phyloP scores from a whole-genome alignment of 2,888 invertebrate genomes.

The Phragmatobia fuliginosa region DNA sequence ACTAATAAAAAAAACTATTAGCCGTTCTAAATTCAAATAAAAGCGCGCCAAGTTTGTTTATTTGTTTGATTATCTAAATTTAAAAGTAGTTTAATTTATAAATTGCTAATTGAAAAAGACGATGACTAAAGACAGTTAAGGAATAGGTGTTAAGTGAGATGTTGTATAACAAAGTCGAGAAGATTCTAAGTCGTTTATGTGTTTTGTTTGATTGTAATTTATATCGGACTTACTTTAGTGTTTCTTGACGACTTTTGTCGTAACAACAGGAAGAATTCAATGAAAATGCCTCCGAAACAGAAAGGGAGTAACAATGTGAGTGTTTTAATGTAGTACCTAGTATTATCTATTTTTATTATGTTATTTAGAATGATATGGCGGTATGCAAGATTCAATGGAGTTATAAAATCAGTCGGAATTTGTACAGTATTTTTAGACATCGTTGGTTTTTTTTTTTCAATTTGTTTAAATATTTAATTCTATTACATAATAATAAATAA shows the following conservation, averaged over 20 bases:
- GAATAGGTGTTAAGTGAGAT: slow-evolving; percentile 63
- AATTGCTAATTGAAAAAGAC: slow-evolving; percentile 31
- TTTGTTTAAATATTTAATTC: neutral
- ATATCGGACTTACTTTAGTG: slow-evolving; percentile 69
- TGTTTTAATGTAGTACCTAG: slow-evolving; percentile 9
- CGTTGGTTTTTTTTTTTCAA: neutral
- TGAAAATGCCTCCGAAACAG: slow-evolving; percentile 72
- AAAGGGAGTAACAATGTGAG: slow-evolving; percentile 54
- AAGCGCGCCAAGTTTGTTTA: slow-evolving; percentile 13
- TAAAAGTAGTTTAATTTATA: neutral
- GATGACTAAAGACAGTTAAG: slow-evolving; percentile 51
- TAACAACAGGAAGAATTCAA: slow-evolving; percentile 25
- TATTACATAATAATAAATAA: neutral
- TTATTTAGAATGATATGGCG: neutral
- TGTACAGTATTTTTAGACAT: neutral
- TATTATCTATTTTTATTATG: neutral
- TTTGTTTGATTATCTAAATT: slow-evolving; percentile 17
- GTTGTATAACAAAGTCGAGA: slow-evolving; percentile 64
- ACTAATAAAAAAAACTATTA: slow-evolving; percentile 22
- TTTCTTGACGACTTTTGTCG: slow-evolving; percentile 67
- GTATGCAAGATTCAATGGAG: neutral
- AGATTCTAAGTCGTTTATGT: slow-evolving; percentile 61
- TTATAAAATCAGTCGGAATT: neutral
- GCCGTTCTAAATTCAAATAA: slow-evolving; percentile 39
- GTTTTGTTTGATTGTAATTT: slow-evolving; percentile 43